Evolutionary conservation across 2,888 invertebrate genomes (phyloP).

Genomic region (Brachypalpus laphriformis): DNA sequence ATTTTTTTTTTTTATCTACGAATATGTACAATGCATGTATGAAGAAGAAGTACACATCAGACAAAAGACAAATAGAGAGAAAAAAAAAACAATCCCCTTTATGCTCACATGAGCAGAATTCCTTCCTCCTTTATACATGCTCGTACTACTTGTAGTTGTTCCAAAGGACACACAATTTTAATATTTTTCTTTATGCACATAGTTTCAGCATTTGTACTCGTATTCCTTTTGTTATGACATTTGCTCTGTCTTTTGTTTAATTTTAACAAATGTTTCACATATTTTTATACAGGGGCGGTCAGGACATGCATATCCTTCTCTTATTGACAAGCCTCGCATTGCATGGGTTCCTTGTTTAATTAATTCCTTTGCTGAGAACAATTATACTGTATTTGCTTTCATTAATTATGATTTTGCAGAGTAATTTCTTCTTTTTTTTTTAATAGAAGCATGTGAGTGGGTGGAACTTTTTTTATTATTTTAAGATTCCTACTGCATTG

Average conservation of each 20-base stretch:
- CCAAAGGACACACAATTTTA: conserved; percentile 49
- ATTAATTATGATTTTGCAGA: conserved; percentile 60
- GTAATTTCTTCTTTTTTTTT: neutral
- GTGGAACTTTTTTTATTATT: neutral
- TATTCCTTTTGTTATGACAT: conserved; percentile 51
- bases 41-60: neutral
- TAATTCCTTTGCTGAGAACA: conserved; percentile 44
- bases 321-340: conserved; percentile 59
- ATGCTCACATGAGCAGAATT: conserved; percentile 65
- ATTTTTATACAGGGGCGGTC: conserved; percentile 33
- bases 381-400: conserved; percentile 33
- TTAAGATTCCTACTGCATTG: neutral
- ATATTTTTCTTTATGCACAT: conserved; percentile 62
- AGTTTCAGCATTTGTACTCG: conserved; percentile 48
- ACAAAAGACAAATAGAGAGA: conserved; percentile 8
- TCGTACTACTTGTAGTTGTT: too few relatives aligned
- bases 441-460: neutral
- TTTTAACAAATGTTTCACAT: conserved; percentile 62
- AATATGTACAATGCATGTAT: too few relatives aligned
- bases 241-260: conserved; percentile 66
- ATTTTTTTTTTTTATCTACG: conserved; percentile 1
- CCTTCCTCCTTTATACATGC: conserved; percentile 43
- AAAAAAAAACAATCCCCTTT: conserved; percentile 39
- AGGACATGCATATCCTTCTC: conserved; percentile 39
- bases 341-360: conserved; percentile 18